A percentile compares a stretch with the other conserved stretches of the same genome.
Conservation (phyloP, 2,888 invertebrate genomes). For the Troides aeacus region DNA sequence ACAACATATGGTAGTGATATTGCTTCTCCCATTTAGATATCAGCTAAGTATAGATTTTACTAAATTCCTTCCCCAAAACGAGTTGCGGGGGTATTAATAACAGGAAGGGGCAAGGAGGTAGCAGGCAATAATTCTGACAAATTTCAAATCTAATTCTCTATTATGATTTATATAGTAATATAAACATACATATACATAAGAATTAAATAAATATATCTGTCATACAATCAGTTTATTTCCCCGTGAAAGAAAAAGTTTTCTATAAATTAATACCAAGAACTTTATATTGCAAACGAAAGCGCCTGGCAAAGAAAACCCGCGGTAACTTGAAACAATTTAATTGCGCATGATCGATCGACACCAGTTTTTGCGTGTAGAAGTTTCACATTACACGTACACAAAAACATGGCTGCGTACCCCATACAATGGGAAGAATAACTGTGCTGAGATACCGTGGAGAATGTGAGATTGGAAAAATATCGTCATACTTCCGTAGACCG, state of each 20-base stretch:
- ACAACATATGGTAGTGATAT: too few relatives aligned
- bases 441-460: constrained; percentile 36
- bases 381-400: constrained; percentile 61
- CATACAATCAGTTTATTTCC: too few relatives aligned
- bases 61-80: too few relatives aligned
- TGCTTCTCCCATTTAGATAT: too few relatives aligned
- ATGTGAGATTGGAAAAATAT: constrained; percentile 14
- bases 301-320: background rate
- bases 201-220: too few relatives aligned
- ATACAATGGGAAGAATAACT: constrained; percentile 55
- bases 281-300: constrained; percentile 4
- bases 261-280: background rate
- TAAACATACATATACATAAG: too few relatives aligned
- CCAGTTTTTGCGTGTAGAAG: constrained; percentile 47
- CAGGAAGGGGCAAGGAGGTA: too few relatives aligned
- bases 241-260: background rate
- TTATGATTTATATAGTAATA: too few relatives aligned
- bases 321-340: constrained; percentile 30
- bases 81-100: too few relatives aligned
- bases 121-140: too few relatives aligned
- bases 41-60: too few relatives aligned
- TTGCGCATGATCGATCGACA: constrained; percentile 36
- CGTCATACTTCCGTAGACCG: background rate
- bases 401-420: constrained; percentile 53
- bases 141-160: too few relatives aligned